Evolutionary conservation across 2,797 vertebrate species (phyloP).

Genomic region (Arremon aurantiirostris): DNA sequence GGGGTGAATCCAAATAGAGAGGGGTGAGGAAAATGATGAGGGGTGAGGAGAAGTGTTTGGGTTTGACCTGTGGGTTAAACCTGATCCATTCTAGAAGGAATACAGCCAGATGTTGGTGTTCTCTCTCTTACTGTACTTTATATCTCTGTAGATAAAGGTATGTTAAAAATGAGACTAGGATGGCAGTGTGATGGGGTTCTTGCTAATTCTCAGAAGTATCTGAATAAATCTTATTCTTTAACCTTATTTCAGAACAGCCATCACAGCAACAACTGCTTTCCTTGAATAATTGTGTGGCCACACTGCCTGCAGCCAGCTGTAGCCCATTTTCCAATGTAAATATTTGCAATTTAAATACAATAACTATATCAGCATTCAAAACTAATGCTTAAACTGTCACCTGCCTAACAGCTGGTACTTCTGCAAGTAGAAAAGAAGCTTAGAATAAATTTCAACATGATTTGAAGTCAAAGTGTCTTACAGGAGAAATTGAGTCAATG

Average conservation of each 20-base stretch:
- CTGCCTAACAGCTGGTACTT: not conserved
- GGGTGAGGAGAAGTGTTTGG: not conserved
- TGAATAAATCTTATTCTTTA: not conserved
- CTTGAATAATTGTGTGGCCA: not conserved
- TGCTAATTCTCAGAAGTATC: not conserved
- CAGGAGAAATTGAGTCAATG: not conserved
- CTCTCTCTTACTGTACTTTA: not conserved
- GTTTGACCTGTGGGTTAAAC: not conserved
- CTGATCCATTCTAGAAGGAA: not conserved
- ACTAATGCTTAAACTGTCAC: not conserved
- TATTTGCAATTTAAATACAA: not conserved
- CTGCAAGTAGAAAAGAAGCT: not conserved
- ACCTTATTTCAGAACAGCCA: not conserved
- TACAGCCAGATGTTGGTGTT: not conserved
- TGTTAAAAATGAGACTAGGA: not conserved
- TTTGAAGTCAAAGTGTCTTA: not conserved
- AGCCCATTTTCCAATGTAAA: not conserved
- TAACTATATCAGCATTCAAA: not conserved
- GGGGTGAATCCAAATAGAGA: not conserved
- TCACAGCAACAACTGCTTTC: not conserved
- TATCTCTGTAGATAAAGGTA: accelerated
- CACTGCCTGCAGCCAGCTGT: not conserved
- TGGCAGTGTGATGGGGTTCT: not conserved
- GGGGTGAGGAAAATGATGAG: not conserved
- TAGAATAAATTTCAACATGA: not conserved